Evolutionary conservation across 1,140 invertebrate genomes (phyloP), one percentile per base, ranked within the genome.

Genomic region (Drosophila asahinai): DNA sequence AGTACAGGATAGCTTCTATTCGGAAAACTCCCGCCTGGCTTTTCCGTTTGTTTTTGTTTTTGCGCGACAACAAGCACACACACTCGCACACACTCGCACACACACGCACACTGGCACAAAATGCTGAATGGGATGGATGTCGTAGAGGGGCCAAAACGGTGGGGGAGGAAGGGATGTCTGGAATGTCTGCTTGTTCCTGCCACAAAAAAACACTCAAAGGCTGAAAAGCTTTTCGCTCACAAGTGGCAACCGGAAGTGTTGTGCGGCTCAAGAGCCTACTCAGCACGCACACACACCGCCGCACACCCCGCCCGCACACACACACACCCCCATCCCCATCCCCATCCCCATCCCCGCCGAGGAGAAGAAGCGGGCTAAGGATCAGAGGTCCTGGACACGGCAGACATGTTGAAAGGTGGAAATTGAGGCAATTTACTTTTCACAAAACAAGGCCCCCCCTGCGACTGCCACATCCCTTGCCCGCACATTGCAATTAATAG

Each of bases 171-270:
- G 54, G 70, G 70, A 38, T 60, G 70, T 72, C 70, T 73, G 70
- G 55, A 73, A 73, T 73, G 70, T 73, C 45, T 73, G 67, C 70
- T 73, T 60, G 45, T 60, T 73, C 67, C 81, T 82, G 83, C 83
- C 83, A 80, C 86, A 89, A 84, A 74, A 64, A 79, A 80, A 79
- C 76, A 79, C 77, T 65, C 86, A 81, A 81, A 90, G 75, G 83
- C 86, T 89, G 75, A 89, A 89, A 89, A 87, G 86, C 75, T 89
- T 90, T 90, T 77, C 81, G 78, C 81, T 86, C 57, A 90, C 86
- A 90, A 89, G 86, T 89, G 86, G 86, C 81, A 90, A 89, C 86
- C 86, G 86, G 86, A 89, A 89, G 86, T 90, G 86, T 84, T 89
- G 86, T 89, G 86, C 79, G 71, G 81, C 84, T 89, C 78, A 76